Conservation (phyloP, 2,113 vertebrate genomes). For the Mustela lutreola region DNA sequence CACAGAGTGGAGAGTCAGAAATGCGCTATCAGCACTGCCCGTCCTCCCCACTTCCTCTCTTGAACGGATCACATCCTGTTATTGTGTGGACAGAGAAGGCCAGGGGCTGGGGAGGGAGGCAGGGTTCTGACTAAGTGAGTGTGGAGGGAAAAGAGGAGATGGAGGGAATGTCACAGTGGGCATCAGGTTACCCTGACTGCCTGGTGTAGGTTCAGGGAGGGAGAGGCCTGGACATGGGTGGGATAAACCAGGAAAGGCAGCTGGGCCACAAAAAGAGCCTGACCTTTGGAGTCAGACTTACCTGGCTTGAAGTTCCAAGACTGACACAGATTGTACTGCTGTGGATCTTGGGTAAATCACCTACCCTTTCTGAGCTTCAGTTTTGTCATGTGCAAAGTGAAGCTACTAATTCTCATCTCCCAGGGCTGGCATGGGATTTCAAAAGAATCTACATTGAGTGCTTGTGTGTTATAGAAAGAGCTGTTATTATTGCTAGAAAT, state of each 20-base stretch:
- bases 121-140: conserved; percentile 22
- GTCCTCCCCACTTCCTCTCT: conserved; percentile 83
- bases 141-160: conserved; percentile 35
- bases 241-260: neutral
- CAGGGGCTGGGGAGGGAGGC: conserved; percentile 72
- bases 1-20: conserved; percentile 62
- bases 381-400: conserved; percentile 38
- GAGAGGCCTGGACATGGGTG: neutral
- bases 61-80: conserved; percentile 84
- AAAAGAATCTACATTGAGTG: neutral
- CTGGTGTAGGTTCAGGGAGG: neutral
- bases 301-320: neutral
- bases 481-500: neutral
- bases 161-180: neutral
- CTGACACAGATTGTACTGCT: neutral
- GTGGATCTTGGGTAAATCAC: conserved; percentile 19
- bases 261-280: neutral
- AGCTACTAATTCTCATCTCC: neutral
- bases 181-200: neutral
- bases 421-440: neutral
- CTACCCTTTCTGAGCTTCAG: conserved; percentile 41
- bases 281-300: neutral
- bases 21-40: conserved; percentile 78
- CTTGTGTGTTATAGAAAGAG: conserved; percentile 29
- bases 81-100: conserved; percentile 82